Conservation (phyloP, 2,888 invertebrate genomes). For the Leptinotarsa haldemani region DNA sequence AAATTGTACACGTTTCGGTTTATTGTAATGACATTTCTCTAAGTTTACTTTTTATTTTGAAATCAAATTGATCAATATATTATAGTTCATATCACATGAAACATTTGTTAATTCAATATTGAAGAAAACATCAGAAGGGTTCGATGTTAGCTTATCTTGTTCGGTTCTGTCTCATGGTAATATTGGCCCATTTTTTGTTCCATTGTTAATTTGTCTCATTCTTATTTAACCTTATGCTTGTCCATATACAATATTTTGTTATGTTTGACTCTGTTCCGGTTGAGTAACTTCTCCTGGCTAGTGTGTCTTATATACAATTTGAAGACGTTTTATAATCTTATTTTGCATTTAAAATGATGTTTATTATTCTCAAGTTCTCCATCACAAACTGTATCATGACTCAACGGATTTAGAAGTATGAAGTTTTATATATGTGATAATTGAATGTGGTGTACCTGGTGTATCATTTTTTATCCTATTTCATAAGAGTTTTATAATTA, state of each 20-base stretch:
- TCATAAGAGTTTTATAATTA: constrained; percentile 7
- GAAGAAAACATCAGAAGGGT: too few species aligned
- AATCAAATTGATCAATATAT: too few species aligned
- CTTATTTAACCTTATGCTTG: too few species aligned
- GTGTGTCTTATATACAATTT: not conserved
- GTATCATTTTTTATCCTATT: constrained; percentile 3
- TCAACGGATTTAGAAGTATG: not conserved
- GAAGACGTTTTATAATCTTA: not conserved
- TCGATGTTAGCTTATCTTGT: not conserved
- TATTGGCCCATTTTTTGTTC: too few species aligned
- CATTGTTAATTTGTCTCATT: not conserved
- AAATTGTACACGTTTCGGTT: not conserved
- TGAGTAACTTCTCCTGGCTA: not conserved
- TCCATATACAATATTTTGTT: not conserved
- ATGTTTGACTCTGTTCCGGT: not conserved
- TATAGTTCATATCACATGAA: too few species aligned
- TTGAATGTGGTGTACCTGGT: constrained; percentile 11
- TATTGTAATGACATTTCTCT: not conserved
- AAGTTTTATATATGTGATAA: constrained; percentile 8
- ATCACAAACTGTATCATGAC: not conserved
- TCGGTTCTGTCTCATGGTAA: too few species aligned
- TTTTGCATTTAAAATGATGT: not conserved
- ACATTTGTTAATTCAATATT: too few species aligned
- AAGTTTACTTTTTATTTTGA: too few species aligned
- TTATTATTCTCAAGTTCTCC: not conserved